Percentiles rank a stretch among this genome's conserved stretches.
phyloP scores from a whole-genome alignment of 2,113 vertebrate species.

The Pollachius pollachius region DNA sequence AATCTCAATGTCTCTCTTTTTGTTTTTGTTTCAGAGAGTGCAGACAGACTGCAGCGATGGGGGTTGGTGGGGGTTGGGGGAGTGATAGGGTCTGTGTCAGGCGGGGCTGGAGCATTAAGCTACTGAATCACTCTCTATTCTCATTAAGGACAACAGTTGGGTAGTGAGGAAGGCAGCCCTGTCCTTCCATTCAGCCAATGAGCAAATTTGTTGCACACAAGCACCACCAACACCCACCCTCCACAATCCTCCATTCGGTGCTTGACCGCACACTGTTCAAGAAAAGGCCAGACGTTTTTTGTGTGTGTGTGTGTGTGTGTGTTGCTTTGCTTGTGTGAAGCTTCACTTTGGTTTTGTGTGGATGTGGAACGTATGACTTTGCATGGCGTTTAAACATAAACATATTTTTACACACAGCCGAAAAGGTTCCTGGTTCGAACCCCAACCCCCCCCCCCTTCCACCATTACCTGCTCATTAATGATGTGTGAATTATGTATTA shows the following conservation, averaged over 20 bases:
- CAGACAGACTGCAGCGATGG: constrained; percentile 36
- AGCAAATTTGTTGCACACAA: constrained; percentile 60
- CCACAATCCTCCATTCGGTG: constrained; percentile 45
- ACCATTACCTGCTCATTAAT: too few species aligned
- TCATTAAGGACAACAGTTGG: constrained; percentile 71
- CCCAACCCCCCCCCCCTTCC: too few species aligned
- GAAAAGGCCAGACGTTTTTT: neutral
- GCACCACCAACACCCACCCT: neutral
- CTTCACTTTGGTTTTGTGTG: too few species aligned
- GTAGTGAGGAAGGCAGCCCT: constrained; percentile 65
- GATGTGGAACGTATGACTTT: too few species aligned
- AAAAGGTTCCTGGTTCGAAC: too few species aligned
- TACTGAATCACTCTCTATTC: constrained; percentile 74
- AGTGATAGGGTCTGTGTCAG: neutral
- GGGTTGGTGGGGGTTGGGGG: neutral
- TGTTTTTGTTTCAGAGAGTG: constrained; percentile 22
- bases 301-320: neutral
- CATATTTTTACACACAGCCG: too few species aligned
- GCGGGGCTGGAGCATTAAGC: constrained; percentile 56
- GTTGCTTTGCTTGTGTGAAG: too few species aligned
- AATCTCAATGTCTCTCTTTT: constrained; percentile 42
- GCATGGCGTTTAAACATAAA: too few species aligned
- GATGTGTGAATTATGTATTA: too few species aligned
- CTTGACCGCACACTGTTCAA: constrained; percentile 37
- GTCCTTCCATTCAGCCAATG: constrained; percentile 67